Percentiles rank a stretch among this genome's conserved stretches.
These are phyloP conservation scores for Drosophila auraria DNA, from an alignment of 1,140 invertebrate species.

Conservation along the genomic window DNA sequence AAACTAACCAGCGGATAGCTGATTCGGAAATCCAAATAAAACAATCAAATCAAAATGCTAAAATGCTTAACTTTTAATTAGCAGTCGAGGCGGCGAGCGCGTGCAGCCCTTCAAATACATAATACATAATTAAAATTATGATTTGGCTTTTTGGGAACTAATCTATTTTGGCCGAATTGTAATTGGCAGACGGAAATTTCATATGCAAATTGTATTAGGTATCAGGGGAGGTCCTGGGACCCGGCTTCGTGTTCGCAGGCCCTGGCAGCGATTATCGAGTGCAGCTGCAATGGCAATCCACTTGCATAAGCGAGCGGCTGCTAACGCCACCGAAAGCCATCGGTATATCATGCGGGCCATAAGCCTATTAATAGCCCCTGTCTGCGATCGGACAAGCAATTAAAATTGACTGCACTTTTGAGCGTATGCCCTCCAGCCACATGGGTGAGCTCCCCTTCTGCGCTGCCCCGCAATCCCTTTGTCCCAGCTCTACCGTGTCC, in stretches of 20 bases:
- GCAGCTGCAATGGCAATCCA: slow-evolving; percentile 24
- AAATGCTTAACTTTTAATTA: slow-evolving; percentile 61
- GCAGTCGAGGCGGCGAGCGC: slow-evolving; percentile 8
- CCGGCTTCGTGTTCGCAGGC: background rate
- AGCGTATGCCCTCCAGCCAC: slow-evolving; percentile 53
- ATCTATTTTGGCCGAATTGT: slow-evolving; percentile 63
- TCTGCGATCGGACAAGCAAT: slow-evolving; percentile 79
- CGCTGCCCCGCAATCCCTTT: background rate
- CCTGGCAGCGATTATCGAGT: slow-evolving; percentile 71
- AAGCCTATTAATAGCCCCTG: slow-evolving; percentile 81
- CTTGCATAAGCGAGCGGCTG: slow-evolving; percentile 42
- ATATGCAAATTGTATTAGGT: slow-evolving; percentile 60
- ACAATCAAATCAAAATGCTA: slow-evolving; percentile 33
- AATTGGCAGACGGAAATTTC: slow-evolving; percentile 66
- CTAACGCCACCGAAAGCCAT: slow-evolving; percentile 65
- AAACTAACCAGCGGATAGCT: slow-evolving; percentile 26
- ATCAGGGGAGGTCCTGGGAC: slow-evolving; percentile 26
- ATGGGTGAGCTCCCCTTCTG: slow-evolving; percentile 11
- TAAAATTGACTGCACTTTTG: slow-evolving; percentile 82
- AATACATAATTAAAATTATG: slow-evolving; percentile 76
- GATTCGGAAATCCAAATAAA: slow-evolving; percentile 31
- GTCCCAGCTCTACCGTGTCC: background rate
- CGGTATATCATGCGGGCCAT: slow-evolving; percentile 77
- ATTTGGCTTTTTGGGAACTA: slow-evolving; percentile 64
- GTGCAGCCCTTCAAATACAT: slow-evolving; percentile 10